Evolutionary conservation across 2,888 invertebrate genomes (phyloP), one percentile per base, ranked within the genome.

Genomic region (Tenodera sinensis): DNA sequence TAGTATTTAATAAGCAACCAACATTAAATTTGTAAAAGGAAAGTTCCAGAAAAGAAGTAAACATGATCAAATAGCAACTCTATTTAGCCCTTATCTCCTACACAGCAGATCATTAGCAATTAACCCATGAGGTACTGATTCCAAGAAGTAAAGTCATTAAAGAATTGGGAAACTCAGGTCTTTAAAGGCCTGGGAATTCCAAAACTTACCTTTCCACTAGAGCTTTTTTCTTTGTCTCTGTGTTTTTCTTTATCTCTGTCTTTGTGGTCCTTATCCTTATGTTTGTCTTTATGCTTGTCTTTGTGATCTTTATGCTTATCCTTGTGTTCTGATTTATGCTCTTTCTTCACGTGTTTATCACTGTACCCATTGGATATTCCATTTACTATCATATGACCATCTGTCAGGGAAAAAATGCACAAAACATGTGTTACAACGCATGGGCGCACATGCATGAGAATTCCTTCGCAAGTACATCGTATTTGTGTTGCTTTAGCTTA

Each of bases 331-430:
- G 95, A 95, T 92, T 94, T 95, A 92, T 95, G 94, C 91, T 94
- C 94, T 91, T 94, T 94, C 91, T 91, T 91, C 27, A 81, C 54
- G 88, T 94, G 94, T 89, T 92, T 93, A 90, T 95, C 95, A 85
- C 93, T 93, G 93, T 96, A 97, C 89, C 97, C 97, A 94, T 97
- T 97, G 92, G 96, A 96, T 92, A 97, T 94, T 90, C 97, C 97
- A 94, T 97, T 97, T 94, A 97, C 94, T 94, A 90, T 83, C 27
- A 85, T 83, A 47, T 89, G 90, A n/a, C 88, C 88, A 83, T 89
- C 90, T 90, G 84, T 30, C 84, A 83, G 7, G 30, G 42, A 28
- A 54, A 87, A 28, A 71, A 28, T 42, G 42, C 25, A 30, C 30
- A 27, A 84, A 84, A 84, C 84, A 84, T 84, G n/a, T 42, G 30